Evolutionary conservation across 2,888 invertebrate genomes (phyloP).

Genomic region (Drosophila melanosoma): DNA sequence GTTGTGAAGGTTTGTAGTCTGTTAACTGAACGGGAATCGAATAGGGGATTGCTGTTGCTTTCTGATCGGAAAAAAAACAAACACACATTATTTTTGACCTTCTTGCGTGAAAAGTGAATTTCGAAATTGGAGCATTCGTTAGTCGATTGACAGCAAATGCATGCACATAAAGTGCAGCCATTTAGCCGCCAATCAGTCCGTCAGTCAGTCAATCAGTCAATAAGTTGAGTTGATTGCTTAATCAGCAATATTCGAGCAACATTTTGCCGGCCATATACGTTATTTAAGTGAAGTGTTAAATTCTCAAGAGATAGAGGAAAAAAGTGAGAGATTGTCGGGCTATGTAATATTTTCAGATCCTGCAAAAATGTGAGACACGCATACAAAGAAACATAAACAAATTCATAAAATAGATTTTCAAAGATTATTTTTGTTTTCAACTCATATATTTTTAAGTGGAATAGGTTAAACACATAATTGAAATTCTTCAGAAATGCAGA

Average conservation of each 20-base stretch:
- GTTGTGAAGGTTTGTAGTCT: constrained; percentile 1
- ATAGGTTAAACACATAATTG: neutral
- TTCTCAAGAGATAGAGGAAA: neutral
- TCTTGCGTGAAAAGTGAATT: constrained; percentile 16
- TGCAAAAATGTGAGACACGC: neutral
- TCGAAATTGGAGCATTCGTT: constrained; percentile 38
- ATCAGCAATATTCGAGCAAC: neutral
- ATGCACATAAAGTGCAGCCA: constrained; percentile 12
- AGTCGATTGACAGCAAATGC: constrained; percentile 22
- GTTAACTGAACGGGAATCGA: neutral
- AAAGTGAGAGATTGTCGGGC: neutral
- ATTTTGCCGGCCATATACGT: neutral
- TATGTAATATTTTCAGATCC: neutral
- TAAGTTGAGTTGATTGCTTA: neutral
- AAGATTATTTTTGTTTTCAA: neutral
- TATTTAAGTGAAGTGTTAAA: constrained; percentile 9
- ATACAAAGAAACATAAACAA: neutral
- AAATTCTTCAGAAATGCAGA: neutral
- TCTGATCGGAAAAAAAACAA: constrained; percentile 20
- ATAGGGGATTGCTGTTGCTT: neutral
- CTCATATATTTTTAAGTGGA: neutral
- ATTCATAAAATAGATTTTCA: neutral
- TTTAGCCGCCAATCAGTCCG: constrained; percentile 24
- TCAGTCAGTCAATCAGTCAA: constrained; percentile 30
- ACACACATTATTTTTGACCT: constrained; percentile 32